Conservation (phyloP, 2,888 invertebrate genomes). For the Heliconius aoede region DNA sequence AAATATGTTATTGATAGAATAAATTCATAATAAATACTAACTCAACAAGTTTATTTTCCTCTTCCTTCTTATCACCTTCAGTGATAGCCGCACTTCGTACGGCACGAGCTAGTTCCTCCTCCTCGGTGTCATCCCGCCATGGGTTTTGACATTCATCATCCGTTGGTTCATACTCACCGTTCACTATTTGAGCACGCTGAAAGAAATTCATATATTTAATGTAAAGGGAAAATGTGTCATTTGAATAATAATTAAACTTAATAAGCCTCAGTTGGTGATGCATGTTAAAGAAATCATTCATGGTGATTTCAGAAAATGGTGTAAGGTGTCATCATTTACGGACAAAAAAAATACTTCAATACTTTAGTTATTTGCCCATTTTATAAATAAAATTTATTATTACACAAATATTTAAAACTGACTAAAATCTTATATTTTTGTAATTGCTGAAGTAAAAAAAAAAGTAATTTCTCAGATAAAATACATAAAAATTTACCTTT, state of each 20-base stretch:
- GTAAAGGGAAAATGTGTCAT: not conserved
- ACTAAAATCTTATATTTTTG: too few relatives aligned
- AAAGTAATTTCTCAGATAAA: not conserved
- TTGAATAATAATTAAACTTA: too few relatives aligned
- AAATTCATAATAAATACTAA: constrained; percentile 53
- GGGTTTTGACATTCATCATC: constrained; percentile 95
- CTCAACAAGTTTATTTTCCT: constrained; percentile 66
- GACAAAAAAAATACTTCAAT: not conserved
- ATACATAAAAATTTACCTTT: constrained; percentile 81
- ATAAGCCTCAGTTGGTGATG: constrained; percentile 27
- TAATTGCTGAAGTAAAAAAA: too few relatives aligned
- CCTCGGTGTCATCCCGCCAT: constrained; percentile 90
- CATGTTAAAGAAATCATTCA: constrained; percentile 31
- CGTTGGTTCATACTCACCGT: constrained; percentile 92
- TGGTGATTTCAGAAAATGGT: constrained; percentile 26
- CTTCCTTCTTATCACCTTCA: constrained; percentile 67
- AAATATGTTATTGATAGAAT: not conserved
- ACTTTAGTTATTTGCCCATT: not conserved
- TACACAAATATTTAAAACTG: too few relatives aligned
- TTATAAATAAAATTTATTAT: too few relatives aligned
- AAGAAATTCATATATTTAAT: constrained; percentile 6
- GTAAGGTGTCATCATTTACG: constrained; percentile 21
- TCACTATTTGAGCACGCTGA: constrained; percentile 84
- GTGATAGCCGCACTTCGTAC: constrained; percentile 85
- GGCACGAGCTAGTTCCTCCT: constrained; percentile 86